Evolutionary conservation across 2,797 vertebrate species (phyloP), one percentile per base, ranked within the genome.

Genomic region (Limosa lapponica): DNA sequence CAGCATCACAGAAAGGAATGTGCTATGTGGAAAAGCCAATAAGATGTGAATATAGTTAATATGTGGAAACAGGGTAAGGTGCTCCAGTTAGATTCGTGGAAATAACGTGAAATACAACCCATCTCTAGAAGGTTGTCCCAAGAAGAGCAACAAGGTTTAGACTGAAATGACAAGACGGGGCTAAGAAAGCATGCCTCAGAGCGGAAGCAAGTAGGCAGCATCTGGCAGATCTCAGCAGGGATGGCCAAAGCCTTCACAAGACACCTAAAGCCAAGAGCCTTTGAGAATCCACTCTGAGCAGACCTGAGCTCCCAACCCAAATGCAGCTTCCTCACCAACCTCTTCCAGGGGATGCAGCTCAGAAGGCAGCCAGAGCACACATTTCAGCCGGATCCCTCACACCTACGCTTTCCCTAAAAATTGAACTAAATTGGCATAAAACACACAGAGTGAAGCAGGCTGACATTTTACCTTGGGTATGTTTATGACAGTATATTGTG

Each of bases 391-490:
- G 25, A 30, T 41, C 13, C 7, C 19, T 72, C 43, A 34, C 17
- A 3, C 44, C 73, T 55, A 16, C 0, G 0, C 14, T 66, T 84
- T 5, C 27, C 8, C 58, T 74, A 73, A 78, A 85, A 83, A 62
- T 10, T 72, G 13, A 70, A 49, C 14, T 62, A 55, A 11, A 66
- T 7, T 58, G 51, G n/a, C 34, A 25, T 52, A 77, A 94, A 87
- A 32, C 34, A 44, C 34, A 46, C 0, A 14, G 19, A 37, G 25
- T 69, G 51, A 59, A 91, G 51, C 7, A 69, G 22, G n/a, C 36
- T 65, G 62, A 82, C 46, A 75, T 93, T 89, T 87, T 65, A 61
- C 67, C 30, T 65, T 74, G 37, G 61, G 20, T 54, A 32, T 34
- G 25, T 32, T 87, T 49, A 46, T 6, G 30, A 37, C n/a, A 89